Base-by-base conservation (phyloP, 53 echinoderm and acorn worm genomes). In the Stichopus horrens region DNA sequence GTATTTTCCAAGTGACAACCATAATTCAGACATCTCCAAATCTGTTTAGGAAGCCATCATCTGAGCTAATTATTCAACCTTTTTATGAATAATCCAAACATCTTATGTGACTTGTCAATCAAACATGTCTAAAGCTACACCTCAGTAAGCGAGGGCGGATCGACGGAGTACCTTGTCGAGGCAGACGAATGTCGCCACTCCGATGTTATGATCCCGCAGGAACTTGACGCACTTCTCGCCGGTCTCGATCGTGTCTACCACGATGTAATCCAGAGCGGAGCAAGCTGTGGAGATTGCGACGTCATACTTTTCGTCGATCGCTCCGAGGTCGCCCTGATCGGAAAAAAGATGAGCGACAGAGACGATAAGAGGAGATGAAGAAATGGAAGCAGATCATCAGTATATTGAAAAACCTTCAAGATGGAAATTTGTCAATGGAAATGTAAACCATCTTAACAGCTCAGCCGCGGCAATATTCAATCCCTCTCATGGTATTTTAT, bases 251-350 rank as follows among this genome's bases (percentile, higher is more conserved):
- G 89, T 94, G 81, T 97, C 91, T 4, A 95, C 98, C 5, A 97
- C 98, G 18, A 97, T 97, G 88, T 95, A 91, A 67, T 97, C 98
- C 89, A 97, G 74, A 0, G 98, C 98, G n/a, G 93, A 93, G 66
- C 98, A 97, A n/a, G 98, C 98, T 1, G 98, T 95, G 11, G 98
- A 97, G 86, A 97, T 92, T 68, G 95, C 97, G 4, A 97, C 92
- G 74, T 97, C 98, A 54, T 97, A 95, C 80, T 97, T 95, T 63
- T 97, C 98, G 89, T 97, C 95, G 73, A 97, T 97, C 6, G 94
- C 94, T n/a, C 98, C 98, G 5, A 97, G 81, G 76, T 97, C 98
- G 37, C 98, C 98, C 98, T 97, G 60, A 37, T 21, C 54, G 23
- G 53, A 79, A 80, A 53, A 10, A 82, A 66, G 4, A 76, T 4